Evolutionary conservation across 2,888 invertebrate species (phyloP), one percentile per base, ranked within the genome.

Genomic region (Hipparchia semele): DNA sequence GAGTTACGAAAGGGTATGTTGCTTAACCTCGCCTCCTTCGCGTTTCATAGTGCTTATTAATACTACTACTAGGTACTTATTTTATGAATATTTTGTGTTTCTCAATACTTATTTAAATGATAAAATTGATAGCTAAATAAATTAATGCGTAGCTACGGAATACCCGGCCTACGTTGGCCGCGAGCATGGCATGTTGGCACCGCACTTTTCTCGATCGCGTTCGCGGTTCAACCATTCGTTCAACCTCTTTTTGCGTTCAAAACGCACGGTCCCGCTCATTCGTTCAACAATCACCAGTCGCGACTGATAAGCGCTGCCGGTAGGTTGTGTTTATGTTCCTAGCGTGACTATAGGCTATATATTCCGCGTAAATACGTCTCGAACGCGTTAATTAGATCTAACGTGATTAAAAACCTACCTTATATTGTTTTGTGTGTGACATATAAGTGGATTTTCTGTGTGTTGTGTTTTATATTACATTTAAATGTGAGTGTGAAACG

Each of bases 241-340:
- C 74, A 66, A 39, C 2, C 39, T 5, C 5, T 39, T 2, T 39
- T 5, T 74, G 75, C 72, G 66, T 49, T 73, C 72, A 53, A 23
- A 23, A 54, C 62, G 68, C 61, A 58, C 58, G 45, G 9, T 74
- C 72, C 75, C 69, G 60, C 58, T 76, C 74, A 74, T 77, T 88
- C 89, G 81, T 77, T 88, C 84, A 67, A 81, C 84, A 81, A 77
- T 88, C 84, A 67, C 81, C 84, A 92, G 92, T 92, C 88, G 87
- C 84, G 84, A 81, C 82, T 89, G 91, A 91, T 91, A 91, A 90
- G 87, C 86, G 87, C 75, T 78, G 54, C 69, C 64, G 39, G 75
- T 66, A 58, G 81, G 87, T 83, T 81, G 90, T 86, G 73, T 79
- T 77, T 80, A 77, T 75, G 73, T 77, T 73, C 65, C 68, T 76